These are phyloP conservation scores for Polietes domitor DNA, from an alignment of 2,888 invertebrate genomes.

Conservation along the genomic window DNA sequence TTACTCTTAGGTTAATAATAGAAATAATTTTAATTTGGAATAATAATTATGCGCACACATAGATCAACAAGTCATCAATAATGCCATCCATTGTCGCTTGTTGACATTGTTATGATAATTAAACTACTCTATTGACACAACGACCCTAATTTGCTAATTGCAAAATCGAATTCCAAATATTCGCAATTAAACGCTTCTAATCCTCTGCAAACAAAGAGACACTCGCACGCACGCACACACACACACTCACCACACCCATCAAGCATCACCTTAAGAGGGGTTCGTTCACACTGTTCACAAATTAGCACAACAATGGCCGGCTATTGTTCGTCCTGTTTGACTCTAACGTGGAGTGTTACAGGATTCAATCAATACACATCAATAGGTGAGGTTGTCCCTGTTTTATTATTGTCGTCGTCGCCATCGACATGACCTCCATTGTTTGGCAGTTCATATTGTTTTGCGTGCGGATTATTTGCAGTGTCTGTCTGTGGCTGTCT, in stretches of 20 bases:
- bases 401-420: background rate
- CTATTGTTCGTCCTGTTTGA: constrained; percentile 16
- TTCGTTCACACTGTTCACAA: constrained; percentile 13
- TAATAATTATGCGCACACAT: too few relatives aligned
- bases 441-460: constrained; percentile 8
- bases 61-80: constrained; percentile 21
- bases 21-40: too few relatives aligned
- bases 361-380: constrained; percentile 64
- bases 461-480: background rate
- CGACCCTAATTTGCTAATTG: constrained; percentile 58
- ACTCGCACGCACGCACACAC: background rate
- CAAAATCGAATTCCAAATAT: constrained; percentile 35
- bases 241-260: background rate
- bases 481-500: background rate
- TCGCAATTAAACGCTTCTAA: constrained; percentile 56
- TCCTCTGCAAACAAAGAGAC: constrained; percentile 52
- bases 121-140: constrained; percentile 20
- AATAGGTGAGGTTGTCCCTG: constrained; percentile 46
- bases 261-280: background rate
- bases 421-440: constrained; percentile 1
- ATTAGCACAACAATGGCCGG: constrained; percentile 25
- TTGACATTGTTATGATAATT: background rate
- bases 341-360: constrained; percentile 44
- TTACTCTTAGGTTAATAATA: too few relatives aligned
- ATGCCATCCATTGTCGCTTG: too few relatives aligned